A percentile compares a stretch with the other conserved stretches of the same genome.
These are phyloP conservation scores for Phocides pigmalion DNA, from an alignment of 1,140 invertebrate genomes.

Conservation along the genomic window DNA sequence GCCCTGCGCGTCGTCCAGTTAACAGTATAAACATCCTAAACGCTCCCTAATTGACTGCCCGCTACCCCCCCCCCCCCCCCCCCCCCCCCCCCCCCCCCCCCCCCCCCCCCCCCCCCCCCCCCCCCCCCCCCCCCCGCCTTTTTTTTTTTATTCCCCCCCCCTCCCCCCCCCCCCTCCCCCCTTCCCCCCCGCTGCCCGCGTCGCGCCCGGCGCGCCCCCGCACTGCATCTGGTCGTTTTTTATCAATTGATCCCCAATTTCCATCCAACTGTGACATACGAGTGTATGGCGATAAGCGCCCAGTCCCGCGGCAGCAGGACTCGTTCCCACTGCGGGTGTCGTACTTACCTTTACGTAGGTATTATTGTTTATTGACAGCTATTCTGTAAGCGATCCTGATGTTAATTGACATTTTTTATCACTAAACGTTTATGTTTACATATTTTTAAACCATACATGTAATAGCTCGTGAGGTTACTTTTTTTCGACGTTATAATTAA, in stretches of 20 bases:
- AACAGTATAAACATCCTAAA: conserved; percentile 53
- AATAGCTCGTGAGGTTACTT: too few relatives aligned
- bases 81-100: neutral
- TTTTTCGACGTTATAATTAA: too few relatives aligned
- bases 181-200: too few relatives aligned
- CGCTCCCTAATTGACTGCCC: conserved; percentile 47
- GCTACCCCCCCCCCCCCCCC: conserved; percentile 8
- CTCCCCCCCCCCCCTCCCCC: neutral
- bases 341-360: neutral
- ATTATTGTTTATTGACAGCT: neutral
- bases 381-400: neutral
- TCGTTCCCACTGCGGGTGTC: neutral
- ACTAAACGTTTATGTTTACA: too few relatives aligned
- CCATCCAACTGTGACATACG: conserved; percentile 29
- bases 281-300: conserved; percentile 13
- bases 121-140: neutral
- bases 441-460: too few relatives aligned
- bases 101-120: too few relatives aligned
- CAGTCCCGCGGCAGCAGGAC: neutral
- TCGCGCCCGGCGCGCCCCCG: conserved; percentile 17
- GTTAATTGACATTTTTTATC: too few relatives aligned
- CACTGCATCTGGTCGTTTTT: conserved; percentile 36
- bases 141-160: too few relatives aligned
- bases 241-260: conserved; percentile 41
- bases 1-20: conserved; percentile 39